Percentiles rank a stretch among this genome's conserved stretches.
These are phyloP conservation scores for Phthorimaea operculella DNA, from an alignment of 1,140 invertebrate genomes.

Conservation along the genomic window DNA sequence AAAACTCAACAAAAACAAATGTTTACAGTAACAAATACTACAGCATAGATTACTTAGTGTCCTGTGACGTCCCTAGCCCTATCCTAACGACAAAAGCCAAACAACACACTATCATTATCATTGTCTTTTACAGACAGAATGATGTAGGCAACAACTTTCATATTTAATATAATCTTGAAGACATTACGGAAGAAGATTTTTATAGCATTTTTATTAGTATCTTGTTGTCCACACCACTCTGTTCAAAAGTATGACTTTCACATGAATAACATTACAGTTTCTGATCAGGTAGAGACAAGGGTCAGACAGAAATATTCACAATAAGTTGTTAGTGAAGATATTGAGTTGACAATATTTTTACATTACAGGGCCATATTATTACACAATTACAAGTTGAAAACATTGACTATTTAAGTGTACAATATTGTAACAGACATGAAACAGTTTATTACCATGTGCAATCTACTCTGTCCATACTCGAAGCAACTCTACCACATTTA, in stretches of 20 bases:
- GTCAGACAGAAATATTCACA: no score
- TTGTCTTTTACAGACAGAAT: no score
- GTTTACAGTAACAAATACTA: conserved; percentile 59
- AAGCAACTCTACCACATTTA: conserved; percentile 62
- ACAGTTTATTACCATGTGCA: conserved; percentile 46
- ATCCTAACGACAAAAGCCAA: conserved; percentile 62
- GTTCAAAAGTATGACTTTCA: no score
- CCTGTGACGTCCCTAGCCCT: conserved; percentile 49
- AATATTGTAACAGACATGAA: conserved; percentile 47
- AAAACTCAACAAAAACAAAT: conserved; percentile 65
- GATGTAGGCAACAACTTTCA: not conserved
- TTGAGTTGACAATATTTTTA: no score
- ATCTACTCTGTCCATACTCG: conserved; percentile 46
- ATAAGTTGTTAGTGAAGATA: no score
- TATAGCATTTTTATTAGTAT: no score
- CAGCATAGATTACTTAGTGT: conserved; percentile 43
- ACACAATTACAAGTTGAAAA: conserved; percentile 57
- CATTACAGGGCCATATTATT: conserved; percentile 41
- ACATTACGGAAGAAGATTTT: no score
- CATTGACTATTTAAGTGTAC: conserved; percentile 39
- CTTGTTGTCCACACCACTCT: no score
- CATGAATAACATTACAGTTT: no score
- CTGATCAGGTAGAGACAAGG: no score
- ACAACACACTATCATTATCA: conserved; percentile 34
- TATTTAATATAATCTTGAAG: not conserved